A percentile compares a stretch with the other conserved stretches of the same genome.
These are phyloP conservation scores for Fragum sueziense DNA, from an alignment of 2,888 invertebrate species.

Conservation along the genomic window DNA sequence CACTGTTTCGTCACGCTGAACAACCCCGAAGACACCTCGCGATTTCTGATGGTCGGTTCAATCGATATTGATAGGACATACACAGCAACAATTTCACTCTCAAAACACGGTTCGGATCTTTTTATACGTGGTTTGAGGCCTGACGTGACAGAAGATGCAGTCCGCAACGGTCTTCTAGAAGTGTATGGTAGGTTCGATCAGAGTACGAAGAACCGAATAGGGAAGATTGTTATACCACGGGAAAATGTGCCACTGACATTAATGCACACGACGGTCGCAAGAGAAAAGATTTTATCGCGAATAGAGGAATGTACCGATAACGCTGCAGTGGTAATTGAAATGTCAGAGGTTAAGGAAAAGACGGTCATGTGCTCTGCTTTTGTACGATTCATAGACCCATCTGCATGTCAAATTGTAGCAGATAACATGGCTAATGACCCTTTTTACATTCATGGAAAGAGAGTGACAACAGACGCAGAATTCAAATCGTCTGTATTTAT, in stretches of 20 bases:
- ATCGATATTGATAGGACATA: not conserved
- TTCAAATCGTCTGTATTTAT: constrained; percentile 57
- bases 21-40: constrained; percentile 48
- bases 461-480: constrained; percentile 34
- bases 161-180: constrained; percentile 41
- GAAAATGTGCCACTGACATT: constrained; percentile 3
- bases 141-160: constrained; percentile 51
- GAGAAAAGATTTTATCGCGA: not conserved
- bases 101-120: constrained; percentile 27
- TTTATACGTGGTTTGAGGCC: constrained; percentile 34
- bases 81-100: not conserved
- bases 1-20: constrained; percentile 64
- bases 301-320: constrained; percentile 21
- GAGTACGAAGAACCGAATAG: constrained; percentile 19
- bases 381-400: constrained; percentile 60
- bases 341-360: constrained; percentile 42
- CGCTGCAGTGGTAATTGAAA: constrained; percentile 45
- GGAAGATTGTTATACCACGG: constrained; percentile 48
- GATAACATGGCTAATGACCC: constrained; percentile 8
- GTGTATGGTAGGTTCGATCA: constrained; percentile 1
- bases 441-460: constrained; percentile 8
- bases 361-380: constrained; percentile 57
- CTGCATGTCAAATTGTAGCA: constrained; percentile 58
- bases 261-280: not conserved
- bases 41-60: not conserved